phyloP scores from a whole-genome alignment of 2,797 vertebrate genomes.

The Anableps anableps region DNA sequence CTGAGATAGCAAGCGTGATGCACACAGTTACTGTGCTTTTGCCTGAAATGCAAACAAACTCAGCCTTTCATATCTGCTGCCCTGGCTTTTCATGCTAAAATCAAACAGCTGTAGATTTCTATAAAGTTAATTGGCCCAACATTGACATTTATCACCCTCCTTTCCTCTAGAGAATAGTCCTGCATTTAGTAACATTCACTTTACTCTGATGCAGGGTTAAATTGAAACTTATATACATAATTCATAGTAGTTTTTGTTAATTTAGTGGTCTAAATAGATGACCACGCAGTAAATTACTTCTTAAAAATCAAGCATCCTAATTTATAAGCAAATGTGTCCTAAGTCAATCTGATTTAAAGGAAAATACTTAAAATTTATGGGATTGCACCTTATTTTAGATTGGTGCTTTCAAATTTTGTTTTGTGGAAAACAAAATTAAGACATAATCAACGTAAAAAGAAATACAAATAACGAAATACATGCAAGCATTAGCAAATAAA shows the following conservation, averaged over 20 bases:
- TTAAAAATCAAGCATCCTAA: neutral
- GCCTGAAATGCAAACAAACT: slow-evolving; percentile 41
- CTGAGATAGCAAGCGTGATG: slow-evolving; percentile 62
- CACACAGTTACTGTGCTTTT: slow-evolving; percentile 28
- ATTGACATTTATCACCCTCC: slow-evolving; percentile 58
- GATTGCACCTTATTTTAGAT: neutral
- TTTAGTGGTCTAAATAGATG: slow-evolving; percentile 46
- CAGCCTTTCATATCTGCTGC: slow-evolving; percentile 39
- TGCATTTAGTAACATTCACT: slow-evolving; percentile 47
- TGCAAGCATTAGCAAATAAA: neutral
- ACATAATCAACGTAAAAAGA: neutral
- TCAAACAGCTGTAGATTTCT: slow-evolving; percentile 76
- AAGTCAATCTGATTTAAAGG: neutral
- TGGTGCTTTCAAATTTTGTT: neutral
- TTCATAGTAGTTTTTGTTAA: slow-evolving; percentile 62
- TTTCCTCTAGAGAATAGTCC: slow-evolving; percentile 44
- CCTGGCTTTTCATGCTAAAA: slow-evolving; percentile 68
- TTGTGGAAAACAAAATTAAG: neutral
- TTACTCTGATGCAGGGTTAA: slow-evolving; percentile 47
- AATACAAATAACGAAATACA: neutral
- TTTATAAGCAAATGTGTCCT: neutral
- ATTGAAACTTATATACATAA: slow-evolving; percentile 55
- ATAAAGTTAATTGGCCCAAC: slow-evolving; percentile 75
- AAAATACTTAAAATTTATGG: neutral
- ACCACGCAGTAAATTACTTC: neutral